A percentile compares a stretch with the other conserved stretches of the same genome.
phyloP scores from a whole-genome alignment of 1,140 invertebrate genomes.

The Ips nitidus region DNA sequence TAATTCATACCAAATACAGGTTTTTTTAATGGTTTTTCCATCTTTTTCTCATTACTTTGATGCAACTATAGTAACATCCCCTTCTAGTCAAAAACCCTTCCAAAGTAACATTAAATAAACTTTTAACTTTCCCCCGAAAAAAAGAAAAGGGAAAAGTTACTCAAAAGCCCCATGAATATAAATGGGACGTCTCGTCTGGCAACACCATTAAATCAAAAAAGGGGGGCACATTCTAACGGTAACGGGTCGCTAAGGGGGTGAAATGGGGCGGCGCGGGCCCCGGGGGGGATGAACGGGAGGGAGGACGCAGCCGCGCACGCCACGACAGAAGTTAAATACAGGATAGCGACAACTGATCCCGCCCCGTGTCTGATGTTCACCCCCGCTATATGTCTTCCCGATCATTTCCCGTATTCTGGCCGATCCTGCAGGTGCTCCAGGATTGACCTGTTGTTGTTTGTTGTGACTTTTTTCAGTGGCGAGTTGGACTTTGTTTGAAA shows the following conservation, averaged over 20 bases:
- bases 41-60: too few relatives aligned
- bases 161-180: constrained; percentile 26
- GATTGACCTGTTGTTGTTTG: constrained; percentile 10
- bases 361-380: constrained; percentile 43
- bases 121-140: not conserved
- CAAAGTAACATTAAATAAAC: not conserved
- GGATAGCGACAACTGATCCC: constrained; percentile 51
- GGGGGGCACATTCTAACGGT: constrained; percentile 31
- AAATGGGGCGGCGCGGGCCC: constrained; percentile 29
- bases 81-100: not conserved
- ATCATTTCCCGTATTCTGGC: constrained; percentile 33
- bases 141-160: constrained; percentile 26
- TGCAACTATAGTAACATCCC: not conserved
- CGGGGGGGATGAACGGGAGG: not conserved
- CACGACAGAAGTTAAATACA: constrained; percentile 52
- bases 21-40: too few relatives aligned
- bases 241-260: constrained; percentile 5
- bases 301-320: constrained; percentile 42
- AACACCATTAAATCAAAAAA: constrained; percentile 30
- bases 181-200: constrained; percentile 9
- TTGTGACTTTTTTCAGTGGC: not conserved
- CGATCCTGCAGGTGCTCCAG: constrained; percentile 7
- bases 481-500: not conserved
- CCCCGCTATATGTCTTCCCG: constrained; percentile 22
- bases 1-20: too few relatives aligned